Evolutionary conservation across 2,113 vertebrate species (phyloP), one percentile per base, ranked within the genome.

Genomic region (Suncus etruscus): DNA sequence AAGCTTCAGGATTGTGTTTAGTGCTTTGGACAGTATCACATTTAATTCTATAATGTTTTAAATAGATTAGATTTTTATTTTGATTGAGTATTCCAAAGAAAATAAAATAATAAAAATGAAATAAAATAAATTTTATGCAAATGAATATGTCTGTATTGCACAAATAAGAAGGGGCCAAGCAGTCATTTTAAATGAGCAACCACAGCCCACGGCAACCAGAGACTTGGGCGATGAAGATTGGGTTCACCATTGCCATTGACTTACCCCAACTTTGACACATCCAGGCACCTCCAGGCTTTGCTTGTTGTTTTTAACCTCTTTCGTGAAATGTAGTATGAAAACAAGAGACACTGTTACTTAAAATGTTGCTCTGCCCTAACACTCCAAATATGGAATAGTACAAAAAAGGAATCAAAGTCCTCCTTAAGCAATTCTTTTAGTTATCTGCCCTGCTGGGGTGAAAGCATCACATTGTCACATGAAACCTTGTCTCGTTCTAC

Each of bases 311-410:
- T 25, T 22, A 15, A 11, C 54, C 54, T 54, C 39, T 29, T 12
- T 72, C 75, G 15, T 73, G 66, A 78, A 92, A 63, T 54, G 6
- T 68, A 8, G 47, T 18, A 86, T 39, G 75, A 11, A 32, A 45
- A 39, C 20, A 80, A 50, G 66, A 66, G 39, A 39, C 39, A n/a
- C n/a, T 31, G 22, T 18, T 45, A 27, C 63, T 54, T 92, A 47
- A 48, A 73, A 69, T 69, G 29, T 22, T 32, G 63, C 51, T 14
- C 20, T 58, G 15, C 27, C 47, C 47, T 47, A 24, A 18, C n/a
- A 27, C 86, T 89, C 68, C 85, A 86, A 85, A 81, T 75, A 25
- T 8, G 63, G 82, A 78, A 61, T 25, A 66, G 86, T 51, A 85
- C 87, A 79, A 39, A 9, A 9, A 20, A 24, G 6, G 29, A 8